phyloP scores from a whole-genome alignment of 2,113 vertebrate species.

The Halcyon malimbica region DNA sequence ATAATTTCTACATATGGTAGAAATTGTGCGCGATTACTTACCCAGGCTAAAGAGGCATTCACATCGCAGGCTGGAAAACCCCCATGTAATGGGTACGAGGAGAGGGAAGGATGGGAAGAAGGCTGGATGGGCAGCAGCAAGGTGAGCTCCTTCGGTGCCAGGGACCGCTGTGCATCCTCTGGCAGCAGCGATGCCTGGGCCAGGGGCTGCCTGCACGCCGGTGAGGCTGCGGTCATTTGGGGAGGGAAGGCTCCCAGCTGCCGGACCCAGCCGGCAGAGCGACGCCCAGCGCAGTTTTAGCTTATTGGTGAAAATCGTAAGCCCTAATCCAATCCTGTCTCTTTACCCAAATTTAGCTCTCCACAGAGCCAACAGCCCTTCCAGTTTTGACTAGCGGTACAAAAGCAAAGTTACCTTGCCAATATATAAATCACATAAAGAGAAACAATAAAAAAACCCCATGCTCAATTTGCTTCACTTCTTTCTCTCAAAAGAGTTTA shows the following conservation, averaged over 20 bases:
- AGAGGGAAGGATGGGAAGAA: not conserved
- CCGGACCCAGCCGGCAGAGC: constrained; percentile 63
- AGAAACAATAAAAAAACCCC: not conserved
- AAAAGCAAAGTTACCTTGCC: constrained; percentile 23
- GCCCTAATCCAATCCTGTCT: constrained; percentile 80
- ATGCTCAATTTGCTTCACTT: not conserved
- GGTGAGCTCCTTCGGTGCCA: fast-evolving
- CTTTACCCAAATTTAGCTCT: constrained; percentile 80
- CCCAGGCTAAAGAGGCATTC: constrained; percentile 6
- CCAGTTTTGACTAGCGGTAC: constrained; percentile 62
- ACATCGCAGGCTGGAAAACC: not conserved
- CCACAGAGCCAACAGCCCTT: constrained; percentile 70
- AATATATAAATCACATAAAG: not conserved
- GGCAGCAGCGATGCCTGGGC: not conserved
- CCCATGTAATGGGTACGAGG: not conserved
- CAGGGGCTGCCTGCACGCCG: not conserved
- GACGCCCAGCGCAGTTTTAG: constrained; percentile 74
- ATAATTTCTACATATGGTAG: not conserved
- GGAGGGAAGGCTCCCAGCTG: constrained; percentile 54
- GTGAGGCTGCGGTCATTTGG: constrained; percentile 61
- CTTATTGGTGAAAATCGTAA: constrained; percentile 82
- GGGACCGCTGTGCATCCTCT: not conserved
- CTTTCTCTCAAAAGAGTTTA: not conserved
- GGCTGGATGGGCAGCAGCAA: not conserved
- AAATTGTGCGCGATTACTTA: not conserved